phyloP scores from a whole-genome alignment of 2,797 vertebrate genomes.

The Jordanella pulchra region DNA sequence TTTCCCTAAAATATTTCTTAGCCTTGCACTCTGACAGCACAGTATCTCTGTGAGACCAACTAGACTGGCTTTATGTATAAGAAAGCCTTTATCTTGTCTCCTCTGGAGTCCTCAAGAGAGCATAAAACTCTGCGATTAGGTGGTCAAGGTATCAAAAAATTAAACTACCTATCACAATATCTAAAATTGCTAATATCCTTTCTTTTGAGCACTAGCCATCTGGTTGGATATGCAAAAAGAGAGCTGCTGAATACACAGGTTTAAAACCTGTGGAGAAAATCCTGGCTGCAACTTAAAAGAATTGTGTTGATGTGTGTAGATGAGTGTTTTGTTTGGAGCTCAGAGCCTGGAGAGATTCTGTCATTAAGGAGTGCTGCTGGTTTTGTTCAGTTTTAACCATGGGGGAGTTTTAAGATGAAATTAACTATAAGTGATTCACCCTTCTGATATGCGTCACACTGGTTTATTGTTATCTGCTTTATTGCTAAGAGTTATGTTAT shows the following conservation, averaged over 20 bases:
- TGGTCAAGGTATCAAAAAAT: not conserved
- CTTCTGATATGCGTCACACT: not conserved
- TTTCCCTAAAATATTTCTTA: constrained; percentile 14
- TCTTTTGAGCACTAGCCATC: not conserved
- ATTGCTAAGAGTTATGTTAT: not conserved
- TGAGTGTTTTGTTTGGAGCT: not conserved
- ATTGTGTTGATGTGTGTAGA: not conserved
- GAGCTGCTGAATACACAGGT: constrained; percentile 6
- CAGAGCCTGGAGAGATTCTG: not conserved
- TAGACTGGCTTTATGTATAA: not conserved
- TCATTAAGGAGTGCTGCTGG: constrained; percentile 7
- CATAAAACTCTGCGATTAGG: not conserved
- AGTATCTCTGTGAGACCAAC: constrained; percentile 2
- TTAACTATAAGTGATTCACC: not conserved
- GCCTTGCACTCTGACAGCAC: constrained; percentile 7
- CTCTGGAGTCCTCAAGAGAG: not conserved
- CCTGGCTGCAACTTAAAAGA: not conserved
- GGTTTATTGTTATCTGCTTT: not conserved
- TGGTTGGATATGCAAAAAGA: not conserved
- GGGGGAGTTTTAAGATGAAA: constrained; percentile 12
- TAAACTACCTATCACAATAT: not conserved
- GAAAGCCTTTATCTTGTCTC: constrained; percentile 23
- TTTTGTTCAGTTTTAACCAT: constrained; percentile 20
- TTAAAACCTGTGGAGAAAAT: constrained; percentile 6
- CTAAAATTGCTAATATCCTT: not conserved